A percentile compares a stretch with the other conserved stretches of the same genome.
Evolutionary conservation across 2,113 vertebrate genomes (phyloP).

Genomic region (Laticauda colubrina): DNA sequence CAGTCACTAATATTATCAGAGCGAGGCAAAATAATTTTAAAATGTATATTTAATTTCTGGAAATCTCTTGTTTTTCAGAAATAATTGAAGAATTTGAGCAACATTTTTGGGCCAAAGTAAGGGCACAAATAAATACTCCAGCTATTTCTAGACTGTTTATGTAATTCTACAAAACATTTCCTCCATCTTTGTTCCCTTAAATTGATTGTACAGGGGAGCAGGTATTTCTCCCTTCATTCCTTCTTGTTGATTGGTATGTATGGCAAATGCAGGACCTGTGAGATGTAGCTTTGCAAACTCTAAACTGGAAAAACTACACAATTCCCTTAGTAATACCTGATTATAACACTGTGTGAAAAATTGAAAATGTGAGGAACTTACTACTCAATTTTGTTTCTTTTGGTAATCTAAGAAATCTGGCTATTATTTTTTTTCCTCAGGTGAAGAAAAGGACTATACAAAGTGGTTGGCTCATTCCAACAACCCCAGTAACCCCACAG

Average conservation of each 20-base stretch:
- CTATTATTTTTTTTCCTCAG: constrained; percentile 57
- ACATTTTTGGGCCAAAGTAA: neutral
- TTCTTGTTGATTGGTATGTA: neutral
- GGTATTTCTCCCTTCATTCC: neutral
- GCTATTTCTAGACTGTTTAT: neutral
- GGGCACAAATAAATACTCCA: neutral
- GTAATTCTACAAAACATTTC: neutral
- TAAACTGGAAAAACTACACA: neutral
- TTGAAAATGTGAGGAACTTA: neutral
- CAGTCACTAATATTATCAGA: neutral
- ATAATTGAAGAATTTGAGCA: neutral
- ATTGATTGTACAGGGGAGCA: neutral
- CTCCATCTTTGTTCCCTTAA: neutral
- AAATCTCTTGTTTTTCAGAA: neutral
- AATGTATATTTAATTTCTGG: neutral
- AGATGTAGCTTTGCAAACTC: neutral
- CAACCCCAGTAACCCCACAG: constrained; percentile 73
- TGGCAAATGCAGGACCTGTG: neutral
- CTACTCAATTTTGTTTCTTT: neutral
- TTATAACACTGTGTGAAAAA: neutral
- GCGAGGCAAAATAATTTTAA: neutral
- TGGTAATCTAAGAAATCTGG: neutral
- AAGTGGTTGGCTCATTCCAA: constrained; percentile 90
- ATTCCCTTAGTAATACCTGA: neutral
- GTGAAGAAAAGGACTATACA: constrained; percentile 82